Conservation (phyloP, 2,888 invertebrate species). For the Brachypterus glaber region DNA sequence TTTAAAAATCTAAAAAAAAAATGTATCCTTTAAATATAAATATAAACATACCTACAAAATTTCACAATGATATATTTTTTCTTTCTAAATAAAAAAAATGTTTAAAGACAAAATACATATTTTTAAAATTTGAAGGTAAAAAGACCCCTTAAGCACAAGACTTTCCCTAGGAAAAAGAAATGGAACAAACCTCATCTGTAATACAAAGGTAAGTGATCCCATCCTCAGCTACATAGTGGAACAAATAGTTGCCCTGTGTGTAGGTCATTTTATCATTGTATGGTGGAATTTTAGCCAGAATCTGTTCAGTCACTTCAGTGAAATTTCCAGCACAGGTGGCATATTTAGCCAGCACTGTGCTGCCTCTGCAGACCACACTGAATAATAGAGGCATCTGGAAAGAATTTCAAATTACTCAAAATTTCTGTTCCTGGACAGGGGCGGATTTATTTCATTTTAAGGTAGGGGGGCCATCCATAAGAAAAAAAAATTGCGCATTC, state of each 20-base stretch:
- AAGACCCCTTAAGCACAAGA: neutral
- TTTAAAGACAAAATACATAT: no score
- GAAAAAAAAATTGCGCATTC: no score
- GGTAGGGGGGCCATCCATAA: no score
- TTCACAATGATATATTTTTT: no score
- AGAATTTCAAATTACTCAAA: no score
- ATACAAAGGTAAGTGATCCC: slow-evolving; percentile 88
- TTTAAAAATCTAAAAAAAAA: no score
- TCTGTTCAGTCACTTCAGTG: slow-evolving; percentile 87
- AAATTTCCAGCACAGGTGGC: slow-evolving; percentile 92
- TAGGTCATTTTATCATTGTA: slow-evolving; percentile 87
- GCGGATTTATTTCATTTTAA: no score
- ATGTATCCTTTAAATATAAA: no score
- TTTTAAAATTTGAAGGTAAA: no score
- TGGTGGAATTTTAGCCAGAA: slow-evolving; percentile 77
- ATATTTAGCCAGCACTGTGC: slow-evolving; percentile 78
- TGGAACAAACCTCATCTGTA: slow-evolving; percentile 75
- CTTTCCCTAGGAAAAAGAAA: neutral
- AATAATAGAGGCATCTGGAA: slow-evolving; percentile 80
- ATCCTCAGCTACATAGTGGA: slow-evolving; percentile 84
- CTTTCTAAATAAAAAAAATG: no score
- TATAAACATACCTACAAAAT: no score
- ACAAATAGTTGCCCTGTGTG: slow-evolving; percentile 85
- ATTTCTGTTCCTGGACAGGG: no score
- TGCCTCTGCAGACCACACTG: slow-evolving; percentile 79